Conservation (phyloP, 1,140 invertebrate species). For the Papilio dardanus region DNA sequence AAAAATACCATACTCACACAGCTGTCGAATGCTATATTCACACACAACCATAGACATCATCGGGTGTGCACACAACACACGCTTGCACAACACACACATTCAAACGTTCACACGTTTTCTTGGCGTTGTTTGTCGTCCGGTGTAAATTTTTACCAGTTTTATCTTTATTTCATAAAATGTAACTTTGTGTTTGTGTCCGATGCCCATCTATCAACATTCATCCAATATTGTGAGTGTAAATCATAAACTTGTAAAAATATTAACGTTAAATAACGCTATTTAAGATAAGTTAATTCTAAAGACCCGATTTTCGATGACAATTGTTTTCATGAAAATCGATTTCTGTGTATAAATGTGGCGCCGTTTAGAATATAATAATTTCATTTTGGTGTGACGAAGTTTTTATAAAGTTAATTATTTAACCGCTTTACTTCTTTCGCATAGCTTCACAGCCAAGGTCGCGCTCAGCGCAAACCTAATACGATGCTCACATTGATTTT, state of each 20-base stretch:
- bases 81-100: constrained; percentile 74
- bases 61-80: too few species aligned
- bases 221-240: constrained; percentile 67
- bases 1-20: constrained; percentile 41
- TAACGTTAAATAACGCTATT: background rate
- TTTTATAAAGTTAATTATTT: constrained; percentile 8
- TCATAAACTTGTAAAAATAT: constrained; percentile 49
- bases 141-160: constrained; percentile 75
- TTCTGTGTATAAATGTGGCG: constrained; percentile 9
- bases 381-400: background rate
- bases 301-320: constrained; percentile 29
- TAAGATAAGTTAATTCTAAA: background rate
- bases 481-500: constrained; percentile 32
- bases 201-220: constrained; percentile 62
- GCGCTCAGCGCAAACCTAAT: constrained; percentile 35
- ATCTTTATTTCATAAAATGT: constrained; percentile 77
- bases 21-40: constrained; percentile 66
- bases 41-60: too few species aligned
- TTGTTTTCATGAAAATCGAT: constrained; percentile 37
- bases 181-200: constrained; percentile 59
- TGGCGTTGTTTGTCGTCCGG: constrained; percentile 79
- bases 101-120: constrained; percentile 81
- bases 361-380: background rate
- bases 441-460: constrained; percentile 43
- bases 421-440: background rate